These are phyloP conservation scores for Melanotaenia pygmaea DNA, from an alignment of 2,797 vertebrate species.

Conservation along the genomic window DNA sequence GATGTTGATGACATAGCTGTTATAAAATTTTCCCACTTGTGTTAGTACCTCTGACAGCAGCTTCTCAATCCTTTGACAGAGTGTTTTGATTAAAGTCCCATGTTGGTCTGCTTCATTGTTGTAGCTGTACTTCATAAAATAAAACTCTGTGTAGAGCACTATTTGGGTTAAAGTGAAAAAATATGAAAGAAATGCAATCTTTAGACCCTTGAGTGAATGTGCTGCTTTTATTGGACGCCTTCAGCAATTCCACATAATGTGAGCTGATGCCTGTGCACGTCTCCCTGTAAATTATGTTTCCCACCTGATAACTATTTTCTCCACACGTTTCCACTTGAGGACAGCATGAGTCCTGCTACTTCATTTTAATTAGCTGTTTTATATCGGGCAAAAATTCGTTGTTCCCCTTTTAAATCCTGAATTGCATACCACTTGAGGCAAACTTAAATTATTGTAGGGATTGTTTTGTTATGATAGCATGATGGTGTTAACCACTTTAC, in stretches of 20 bases:
- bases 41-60: constrained; percentile 47
- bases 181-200: constrained; percentile 58
- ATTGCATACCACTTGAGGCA: constrained; percentile 38
- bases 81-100: constrained; percentile 67
- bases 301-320: constrained; percentile 62
- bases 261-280: constrained; percentile 68
- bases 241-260: constrained; percentile 53
- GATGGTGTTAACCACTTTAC: constrained; percentile 56
- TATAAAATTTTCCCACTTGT: constrained; percentile 35
- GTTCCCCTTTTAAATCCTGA: constrained; percentile 29
- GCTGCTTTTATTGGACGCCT: constrained; percentile 64
- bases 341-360: constrained; percentile 26
- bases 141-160: constrained; percentile 53
- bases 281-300: constrained; percentile 58
- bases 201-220: constrained; percentile 55
- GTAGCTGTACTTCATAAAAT: constrained; percentile 33
- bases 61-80: constrained; percentile 58
- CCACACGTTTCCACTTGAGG: constrained; percentile 40
- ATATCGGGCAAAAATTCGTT: constrained; percentile 31
- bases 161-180: constrained; percentile 65
- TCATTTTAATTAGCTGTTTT: constrained; percentile 51
- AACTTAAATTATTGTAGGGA: constrained; percentile 24
- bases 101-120: constrained; percentile 53
- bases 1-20: constrained; percentile 37
- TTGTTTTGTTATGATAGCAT: constrained; percentile 54